Base-by-base conservation (phyloP, 1,140 invertebrate species). In the Linepithema humile region DNA sequence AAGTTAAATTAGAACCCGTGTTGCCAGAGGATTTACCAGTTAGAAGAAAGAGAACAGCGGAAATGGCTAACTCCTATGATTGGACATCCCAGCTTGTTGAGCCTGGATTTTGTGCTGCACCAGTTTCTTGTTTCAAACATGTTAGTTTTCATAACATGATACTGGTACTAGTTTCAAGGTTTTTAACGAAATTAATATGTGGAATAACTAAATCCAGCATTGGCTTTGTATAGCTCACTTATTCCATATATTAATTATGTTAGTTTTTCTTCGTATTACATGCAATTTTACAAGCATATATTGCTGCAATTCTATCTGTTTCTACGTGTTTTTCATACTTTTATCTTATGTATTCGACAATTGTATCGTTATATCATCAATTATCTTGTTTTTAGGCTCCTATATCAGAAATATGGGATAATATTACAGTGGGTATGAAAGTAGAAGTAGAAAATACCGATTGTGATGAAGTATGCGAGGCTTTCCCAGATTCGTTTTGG, bases 391-490 rank as follows among this genome's bases (percentile, higher is more conserved):
- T 85, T 91, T 60, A 97, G 96, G 98, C 97, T 4, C 98, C 98
- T 0, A 96, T 99, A 92, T 96, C 97, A 82, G 97, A 99, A 89
- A 97, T 97, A 92, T 99, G 98, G 98, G 97, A 98, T 87, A 98
- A 97, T 90, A 97, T 99, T 77, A 97, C 97, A 84, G 97, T 98
- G 78, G 98, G 98, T 23, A 98, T 99, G 97, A 99, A 99, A 95
- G 97, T 99, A 0, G 98, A 99, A 95, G 98, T 99, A 1, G 97
- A 98, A 91, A 99, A 99, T 94, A 97, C 96, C 12, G 98, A 99
- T 93, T 97, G 96, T 92, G 97, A 98, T 92, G 97, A 96, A 91
- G 95, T 96, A 83, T 96, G 96, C 26, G 97, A 97, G 83, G 96
- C 95, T 91, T 97, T 96, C 88, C 96, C 97, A 48, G 97, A 98